Evolutionary conservation across 2,797 vertebrate genomes (phyloP).

Genomic region (Ptychobarbus kaznakovi): DNA sequence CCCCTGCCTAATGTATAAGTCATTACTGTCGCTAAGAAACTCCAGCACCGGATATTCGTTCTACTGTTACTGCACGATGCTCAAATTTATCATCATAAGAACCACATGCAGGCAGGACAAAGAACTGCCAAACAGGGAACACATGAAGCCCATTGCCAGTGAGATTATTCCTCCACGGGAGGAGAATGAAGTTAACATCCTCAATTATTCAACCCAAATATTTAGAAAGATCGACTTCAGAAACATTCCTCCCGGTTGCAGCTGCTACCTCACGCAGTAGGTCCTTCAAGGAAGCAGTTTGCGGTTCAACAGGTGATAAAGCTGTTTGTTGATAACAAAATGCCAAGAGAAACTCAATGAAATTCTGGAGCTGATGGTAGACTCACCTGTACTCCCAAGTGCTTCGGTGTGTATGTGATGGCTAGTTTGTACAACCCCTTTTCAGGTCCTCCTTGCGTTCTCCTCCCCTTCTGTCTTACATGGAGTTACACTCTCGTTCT

Average conservation of each 20-base stretch:
- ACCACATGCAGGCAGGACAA: conserved; percentile 40
- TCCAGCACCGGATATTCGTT: conserved; percentile 71
- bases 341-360: background rate
- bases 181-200: conserved; percentile 28
- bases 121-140: conserved; percentile 6
- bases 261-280: background rate
- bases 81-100: conserved; percentile 62
- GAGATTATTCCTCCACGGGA: conserved; percentile 12
- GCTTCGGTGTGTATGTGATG: conserved; percentile 54
- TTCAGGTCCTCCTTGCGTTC: conserved; percentile 67
- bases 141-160: background rate
- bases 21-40: conserved; percentile 69
- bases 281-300: background rate
- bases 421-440: conserved; percentile 71
- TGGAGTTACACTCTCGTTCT: conserved; percentile 25
- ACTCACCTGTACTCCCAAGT: conserved; percentile 63
- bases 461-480: conserved; percentile 45
- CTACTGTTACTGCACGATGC: conserved; percentile 71
- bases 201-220: conserved; percentile 20
- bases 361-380: conserved; percentile 20
- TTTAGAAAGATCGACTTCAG: conserved; percentile 23
- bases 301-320: conserved; percentile 43
- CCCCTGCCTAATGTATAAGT: conserved; percentile 63
- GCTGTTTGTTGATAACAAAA: background rate
- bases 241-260: background rate